Conservation (phyloP, 2,888 invertebrate species). For the Andrena marginata region DNA sequence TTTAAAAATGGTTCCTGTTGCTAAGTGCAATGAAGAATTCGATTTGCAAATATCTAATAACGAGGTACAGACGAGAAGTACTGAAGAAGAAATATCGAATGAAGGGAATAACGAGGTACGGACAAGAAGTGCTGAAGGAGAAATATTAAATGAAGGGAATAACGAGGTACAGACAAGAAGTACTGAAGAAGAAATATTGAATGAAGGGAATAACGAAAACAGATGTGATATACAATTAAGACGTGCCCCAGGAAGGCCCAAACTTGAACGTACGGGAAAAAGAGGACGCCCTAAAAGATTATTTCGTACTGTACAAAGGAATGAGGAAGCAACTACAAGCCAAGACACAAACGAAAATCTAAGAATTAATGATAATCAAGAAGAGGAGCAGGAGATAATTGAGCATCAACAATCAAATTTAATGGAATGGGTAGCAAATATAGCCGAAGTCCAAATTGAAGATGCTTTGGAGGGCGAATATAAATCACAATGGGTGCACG, state of each 20-base stretch:
- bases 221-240: not conserved
- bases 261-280: conserved; percentile 7
- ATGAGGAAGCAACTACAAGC: not conserved
- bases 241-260: conserved; percentile 28
- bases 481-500: conserved; percentile 19
- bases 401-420: not conserved
- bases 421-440: too few relatives aligned
- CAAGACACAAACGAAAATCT: not conserved
- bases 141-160: not conserved
- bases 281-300: conserved; percentile 38
- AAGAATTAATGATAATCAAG: not conserved
- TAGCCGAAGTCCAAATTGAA: conserved; percentile 19
- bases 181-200: not conserved
- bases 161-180: not conserved
- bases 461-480: conserved; percentile 7
- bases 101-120: too few relatives aligned
- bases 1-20: too few relatives aligned
- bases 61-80: too few relatives aligned
- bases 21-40: too few relatives aligned
- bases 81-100: too few relatives aligned
- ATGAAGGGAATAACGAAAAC: not conserved
- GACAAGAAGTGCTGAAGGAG: not conserved
- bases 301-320: not conserved
- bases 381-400: not conserved
- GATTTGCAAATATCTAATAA: too few relatives aligned